These are phyloP conservation scores for Lacanobia oleracea DNA, from an alignment of 2,888 invertebrate genomes.

Conservation along the genomic window DNA sequence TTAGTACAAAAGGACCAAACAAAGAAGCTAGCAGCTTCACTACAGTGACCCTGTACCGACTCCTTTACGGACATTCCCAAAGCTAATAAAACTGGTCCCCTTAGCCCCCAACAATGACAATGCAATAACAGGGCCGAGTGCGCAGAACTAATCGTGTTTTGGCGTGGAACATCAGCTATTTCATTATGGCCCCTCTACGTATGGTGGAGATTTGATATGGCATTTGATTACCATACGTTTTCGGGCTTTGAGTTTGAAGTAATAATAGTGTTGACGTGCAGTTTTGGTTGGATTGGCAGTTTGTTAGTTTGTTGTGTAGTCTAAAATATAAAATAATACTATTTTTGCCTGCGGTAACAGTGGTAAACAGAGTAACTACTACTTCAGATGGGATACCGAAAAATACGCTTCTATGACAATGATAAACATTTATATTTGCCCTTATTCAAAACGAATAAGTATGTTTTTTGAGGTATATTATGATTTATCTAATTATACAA, in stretches of 20 bases:
- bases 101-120: slow-evolving; percentile 61
- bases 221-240: slow-evolving; percentile 64
- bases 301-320: neutral
- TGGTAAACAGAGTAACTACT: neutral
- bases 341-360: no score
- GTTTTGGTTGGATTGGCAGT: slow-evolving; percentile 23
- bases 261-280: slow-evolving; percentile 46
- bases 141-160: slow-evolving; percentile 75
- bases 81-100: slow-evolving; percentile 61
- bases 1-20: neutral
- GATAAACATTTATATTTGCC: no score
- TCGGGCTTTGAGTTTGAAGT: slow-evolving; percentile 38
- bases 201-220: slow-evolving; percentile 55
- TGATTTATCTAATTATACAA: no score
- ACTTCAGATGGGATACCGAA: neutral
- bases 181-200: slow-evolving; percentile 67
- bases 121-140: slow-evolving; percentile 71
- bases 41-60: neutral
- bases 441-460: no score
- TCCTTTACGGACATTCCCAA: slow-evolving; percentile 3
- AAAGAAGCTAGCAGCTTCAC: neutral
- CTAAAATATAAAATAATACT: neutral
- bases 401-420: no score
- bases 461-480: no score
- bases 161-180: slow-evolving; percentile 76